Percentiles rank a stretch among this genome's conserved stretches.
These are phyloP conservation scores for Mionectes olivaceus DNA, from an alignment of 2,797 vertebrate species.

Conservation along the genomic window DNA sequence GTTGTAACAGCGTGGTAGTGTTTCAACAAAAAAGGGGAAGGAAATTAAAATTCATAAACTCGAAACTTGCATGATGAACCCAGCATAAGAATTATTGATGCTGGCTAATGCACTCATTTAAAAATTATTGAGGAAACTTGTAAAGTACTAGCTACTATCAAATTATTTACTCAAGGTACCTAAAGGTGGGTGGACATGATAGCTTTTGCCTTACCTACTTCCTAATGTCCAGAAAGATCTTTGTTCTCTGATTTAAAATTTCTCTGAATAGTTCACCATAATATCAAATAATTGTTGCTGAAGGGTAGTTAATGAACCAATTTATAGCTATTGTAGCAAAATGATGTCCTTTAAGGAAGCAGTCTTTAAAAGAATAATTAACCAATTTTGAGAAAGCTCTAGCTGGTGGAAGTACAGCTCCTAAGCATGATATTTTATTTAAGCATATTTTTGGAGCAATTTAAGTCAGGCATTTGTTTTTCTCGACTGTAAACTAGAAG, in stretches of 20 bases:
- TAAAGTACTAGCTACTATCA: not conserved
- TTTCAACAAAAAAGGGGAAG: not conserved
- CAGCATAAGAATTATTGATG: not conserved
- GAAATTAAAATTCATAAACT: conserved; percentile 34
- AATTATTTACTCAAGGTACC: not conserved
- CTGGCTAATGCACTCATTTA: not conserved
- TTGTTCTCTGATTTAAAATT: conserved; percentile 8
- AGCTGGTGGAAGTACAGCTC: not conserved
- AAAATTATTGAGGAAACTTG: not conserved
- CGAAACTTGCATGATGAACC: not conserved
- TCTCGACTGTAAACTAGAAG: not conserved
- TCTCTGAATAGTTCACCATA: not conserved
- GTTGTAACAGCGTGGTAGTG: not conserved
- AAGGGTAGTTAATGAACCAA: conserved; percentile 33
- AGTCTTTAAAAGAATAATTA: conserved; percentile 25
- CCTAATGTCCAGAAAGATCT: not conserved
- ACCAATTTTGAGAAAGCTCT: not conserved
- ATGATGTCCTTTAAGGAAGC: not conserved
- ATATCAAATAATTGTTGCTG: conserved; percentile 7
- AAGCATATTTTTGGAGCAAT: not conserved
- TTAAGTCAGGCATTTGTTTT: conserved; percentile 22
- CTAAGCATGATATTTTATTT: conserved; percentile 22
- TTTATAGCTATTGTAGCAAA: not conserved
- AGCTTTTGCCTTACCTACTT: not conserved
- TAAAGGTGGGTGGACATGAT: not conserved